A percentile compares a stretch with the other conserved stretches of the same genome.
Conservation (phyloP, 2,113 vertebrate species). For the Sphaerodactylus townsendi region DNA sequence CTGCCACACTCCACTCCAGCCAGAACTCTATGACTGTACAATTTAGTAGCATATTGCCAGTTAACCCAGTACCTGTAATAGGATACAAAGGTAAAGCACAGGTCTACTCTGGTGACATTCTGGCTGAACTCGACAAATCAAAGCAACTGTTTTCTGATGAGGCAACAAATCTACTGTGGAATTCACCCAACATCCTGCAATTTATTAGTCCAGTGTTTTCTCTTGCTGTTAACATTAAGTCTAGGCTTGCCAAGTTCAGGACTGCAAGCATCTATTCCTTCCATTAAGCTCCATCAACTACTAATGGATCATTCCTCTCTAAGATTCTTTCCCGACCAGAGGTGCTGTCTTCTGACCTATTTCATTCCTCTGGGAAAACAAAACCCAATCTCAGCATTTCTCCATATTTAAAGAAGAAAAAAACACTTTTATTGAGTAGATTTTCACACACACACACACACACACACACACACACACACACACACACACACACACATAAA, state of each 20-base stretch:
- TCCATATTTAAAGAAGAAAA: not conserved
- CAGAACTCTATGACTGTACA: not conserved
- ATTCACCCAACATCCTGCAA: not conserved
- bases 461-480: not conserved
- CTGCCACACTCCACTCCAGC: not conserved
- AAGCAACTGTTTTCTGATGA: not conserved
- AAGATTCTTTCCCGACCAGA: not conserved
- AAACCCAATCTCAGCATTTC: not conserved
- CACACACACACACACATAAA: not conserved
- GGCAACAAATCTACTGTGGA: not conserved
- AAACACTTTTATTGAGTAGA: not conserved
- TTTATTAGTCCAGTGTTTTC: not conserved
- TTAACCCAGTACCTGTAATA: not conserved
- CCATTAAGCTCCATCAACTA: not conserved
- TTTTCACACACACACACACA: not conserved
- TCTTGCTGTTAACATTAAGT: slow-evolving; percentile 3
- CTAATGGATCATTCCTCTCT: not conserved
- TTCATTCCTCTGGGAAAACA: not conserved
- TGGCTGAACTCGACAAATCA: slow-evolving; percentile 1
- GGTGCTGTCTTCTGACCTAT: not conserved
- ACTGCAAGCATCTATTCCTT: not conserved
- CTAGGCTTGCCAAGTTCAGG: not conserved
- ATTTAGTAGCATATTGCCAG: not conserved
- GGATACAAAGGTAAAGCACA: not conserved
- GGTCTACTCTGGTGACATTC: not conserved